A percentile compares a stretch with the other conserved stretches of the same genome.
phyloP scores from a whole-genome alignment of 2,888 invertebrate genomes.

The Tinea pellionella region DNA sequence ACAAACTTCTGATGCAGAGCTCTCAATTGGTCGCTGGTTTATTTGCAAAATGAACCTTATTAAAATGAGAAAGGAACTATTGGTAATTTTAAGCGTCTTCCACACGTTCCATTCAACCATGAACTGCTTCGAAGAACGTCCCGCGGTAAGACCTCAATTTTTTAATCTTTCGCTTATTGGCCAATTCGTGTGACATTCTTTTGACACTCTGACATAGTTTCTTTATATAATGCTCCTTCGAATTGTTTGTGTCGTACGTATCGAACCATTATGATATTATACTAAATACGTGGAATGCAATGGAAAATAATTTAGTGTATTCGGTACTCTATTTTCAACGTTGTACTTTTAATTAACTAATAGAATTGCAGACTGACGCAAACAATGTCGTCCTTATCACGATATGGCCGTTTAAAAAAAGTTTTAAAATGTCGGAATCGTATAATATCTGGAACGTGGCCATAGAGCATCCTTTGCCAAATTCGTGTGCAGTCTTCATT shows the following conservation, averaged over 20 bases:
- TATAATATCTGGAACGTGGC: background rate
- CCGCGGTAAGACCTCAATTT: conserved; percentile 65
- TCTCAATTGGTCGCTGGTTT: background rate
- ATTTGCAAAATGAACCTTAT: conserved; percentile 7
- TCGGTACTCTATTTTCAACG: no score
- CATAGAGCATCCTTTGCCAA: background rate
- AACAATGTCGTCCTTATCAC: background rate
- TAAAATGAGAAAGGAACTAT: background rate
- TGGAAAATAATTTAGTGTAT: no score
- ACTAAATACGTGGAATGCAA: no score
- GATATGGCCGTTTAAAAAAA: background rate
- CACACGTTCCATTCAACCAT: conserved; percentile 66
- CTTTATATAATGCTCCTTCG: conserved; percentile 10
- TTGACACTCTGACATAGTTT: conserved; percentile 15
- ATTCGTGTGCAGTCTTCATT: background rate
- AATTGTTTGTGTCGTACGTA: background rate
- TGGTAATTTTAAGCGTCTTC: conserved; percentile 18
- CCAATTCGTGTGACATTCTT: conserved; percentile 33
- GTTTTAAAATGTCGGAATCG: background rate
- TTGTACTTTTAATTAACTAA: no score
- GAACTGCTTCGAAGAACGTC: conserved; percentile 66
- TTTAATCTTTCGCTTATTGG: conserved; percentile 65
- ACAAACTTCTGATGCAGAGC: background rate
- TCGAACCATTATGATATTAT: background rate
- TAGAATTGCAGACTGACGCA: no score